phyloP scores from a whole-genome alignment of 2,888 invertebrate genomes.

The Ormyrus pomaceus region DNA sequence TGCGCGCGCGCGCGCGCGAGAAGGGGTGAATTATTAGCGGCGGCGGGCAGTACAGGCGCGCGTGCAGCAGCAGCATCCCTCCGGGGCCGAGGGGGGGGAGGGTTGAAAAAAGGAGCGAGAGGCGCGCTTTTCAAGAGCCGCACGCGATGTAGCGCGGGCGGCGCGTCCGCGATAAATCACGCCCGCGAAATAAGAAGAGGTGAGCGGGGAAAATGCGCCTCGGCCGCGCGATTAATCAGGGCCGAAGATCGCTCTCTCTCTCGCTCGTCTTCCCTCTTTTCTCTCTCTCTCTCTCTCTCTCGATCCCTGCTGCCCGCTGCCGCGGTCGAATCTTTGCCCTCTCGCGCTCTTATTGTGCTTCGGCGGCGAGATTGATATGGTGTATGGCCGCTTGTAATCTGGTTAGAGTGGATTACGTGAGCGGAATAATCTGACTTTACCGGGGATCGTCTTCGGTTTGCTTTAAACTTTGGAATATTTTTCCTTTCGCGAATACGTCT shows the following conservation, averaged over 20 bases:
- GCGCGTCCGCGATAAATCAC: conserved; percentile 46
- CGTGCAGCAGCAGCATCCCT: too few relatives aligned
- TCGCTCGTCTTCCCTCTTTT: too few relatives aligned
- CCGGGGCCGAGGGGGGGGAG: too few relatives aligned
- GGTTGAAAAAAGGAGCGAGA: too few relatives aligned
- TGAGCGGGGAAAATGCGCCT: not conserved
- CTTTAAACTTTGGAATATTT: too few relatives aligned
- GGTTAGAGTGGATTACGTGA: too few relatives aligned
- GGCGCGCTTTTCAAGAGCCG: too few relatives aligned
- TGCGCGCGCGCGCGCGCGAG: not conserved
- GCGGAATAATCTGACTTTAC: too few relatives aligned
- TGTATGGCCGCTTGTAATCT: too few relatives aligned
- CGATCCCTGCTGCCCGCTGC: not conserved
- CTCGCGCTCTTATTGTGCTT: not conserved
- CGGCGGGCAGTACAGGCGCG: too few relatives aligned
- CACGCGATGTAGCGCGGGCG: not conserved
- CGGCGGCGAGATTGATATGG: not conserved
- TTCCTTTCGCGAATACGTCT: too few relatives aligned
- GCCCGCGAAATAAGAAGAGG: conserved; percentile 11
- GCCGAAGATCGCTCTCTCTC: conserved; percentile 1
- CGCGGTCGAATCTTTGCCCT: not conserved
- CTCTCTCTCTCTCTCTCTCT: not conserved
- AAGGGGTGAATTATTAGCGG: conserved; percentile 48
- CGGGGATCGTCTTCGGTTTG: too few relatives aligned
- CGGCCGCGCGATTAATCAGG: conserved; percentile 51